Evolutionary conservation across 2,888 invertebrate species (phyloP).

Genomic region (Xylocampa areola): DNA sequence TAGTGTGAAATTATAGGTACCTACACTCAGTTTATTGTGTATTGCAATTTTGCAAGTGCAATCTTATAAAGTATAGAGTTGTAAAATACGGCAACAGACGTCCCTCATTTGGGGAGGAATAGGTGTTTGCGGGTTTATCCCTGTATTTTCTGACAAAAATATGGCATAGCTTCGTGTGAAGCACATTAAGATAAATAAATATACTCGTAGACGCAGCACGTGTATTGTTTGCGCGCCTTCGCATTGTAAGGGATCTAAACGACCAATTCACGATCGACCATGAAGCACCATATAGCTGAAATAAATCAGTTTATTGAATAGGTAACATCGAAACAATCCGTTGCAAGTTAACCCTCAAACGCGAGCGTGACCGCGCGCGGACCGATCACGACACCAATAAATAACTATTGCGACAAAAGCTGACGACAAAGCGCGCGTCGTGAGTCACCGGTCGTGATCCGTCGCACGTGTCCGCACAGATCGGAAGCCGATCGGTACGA

Average conservation of each 20-base stretch:
- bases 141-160: slow-evolving; percentile 10
- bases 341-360: slow-evolving; percentile 55
- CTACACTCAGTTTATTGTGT: slow-evolving; percentile 34
- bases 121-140: slow-evolving; percentile 35
- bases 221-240: slow-evolving; percentile 16
- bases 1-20: no score
- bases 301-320: slow-evolving; percentile 63
- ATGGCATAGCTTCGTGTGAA: slow-evolving; percentile 1
- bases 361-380: slow-evolving; percentile 53
- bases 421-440: slow-evolving; percentile 61
- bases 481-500: slow-evolving; percentile 60
- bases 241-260: slow-evolving; percentile 28
- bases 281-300: slow-evolving; percentile 31
- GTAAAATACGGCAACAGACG: slow-evolving; percentile 37
- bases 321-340: slow-evolving; percentile 57
- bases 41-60: slow-evolving; percentile 42
- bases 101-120: slow-evolving; percentile 39
- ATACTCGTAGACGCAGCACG: slow-evolving; percentile 16
- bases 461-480: slow-evolving; percentile 58
- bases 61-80: slow-evolving; percentile 32
- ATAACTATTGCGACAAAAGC: slow-evolving; percentile 63
- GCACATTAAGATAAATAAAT: slow-evolving; percentile 7
- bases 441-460: slow-evolving; percentile 58
- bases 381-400: slow-evolving; percentile 60
- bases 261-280: slow-evolving; percentile 54